Evolutionary conservation across 2,888 invertebrate genomes (phyloP), one percentile per base, ranked within the genome.

Genomic region (Cybosia mesomella): DNA sequence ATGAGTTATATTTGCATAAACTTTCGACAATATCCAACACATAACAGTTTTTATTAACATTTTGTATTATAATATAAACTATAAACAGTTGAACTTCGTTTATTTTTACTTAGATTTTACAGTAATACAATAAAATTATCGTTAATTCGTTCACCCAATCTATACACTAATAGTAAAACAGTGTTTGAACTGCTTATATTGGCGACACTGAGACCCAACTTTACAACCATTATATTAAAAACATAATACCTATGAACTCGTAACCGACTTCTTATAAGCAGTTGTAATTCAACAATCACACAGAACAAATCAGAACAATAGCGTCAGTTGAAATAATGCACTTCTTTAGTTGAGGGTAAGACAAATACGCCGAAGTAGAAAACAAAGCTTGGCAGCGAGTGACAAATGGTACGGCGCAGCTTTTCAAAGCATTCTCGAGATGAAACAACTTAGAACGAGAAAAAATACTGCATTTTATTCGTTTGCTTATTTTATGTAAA

Each of bases 351-450:
- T 73, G 70, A 55, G 69, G 65, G 22, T 57, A 70, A 72, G 77
- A 77, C 66, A 72, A 75, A 80, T 74, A 72, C 58, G 74, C 69
- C 57, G n/a, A 53, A 72, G 54, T 66, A 64, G 36, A 64, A 81
- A 71, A 79, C 76, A 79, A 79, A 74, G 66, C 74, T 58, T 70
- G 72, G 64, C 80, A 73, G 74, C 66, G 66, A 57, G 77, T 79
- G 79, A 79, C 74, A 76, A 79, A 79, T 79, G 82, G 77, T 39
- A 62, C 71, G 63, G 70, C 79, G 63, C 66, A 53, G 76, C 70
- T 72, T 79, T 71, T 74, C 72, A 81, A 76, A 81, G 81, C 79
- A 81, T 72, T 73, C 76, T 74, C 66, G 49, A 62, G 58, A 43
- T 43, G 59, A 60, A 57, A 65, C 61, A 62, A 36, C 58, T 24